Conservation (phyloP, 2,113 vertebrate genomes). For the Tragelaphus strepsiceros region DNA sequence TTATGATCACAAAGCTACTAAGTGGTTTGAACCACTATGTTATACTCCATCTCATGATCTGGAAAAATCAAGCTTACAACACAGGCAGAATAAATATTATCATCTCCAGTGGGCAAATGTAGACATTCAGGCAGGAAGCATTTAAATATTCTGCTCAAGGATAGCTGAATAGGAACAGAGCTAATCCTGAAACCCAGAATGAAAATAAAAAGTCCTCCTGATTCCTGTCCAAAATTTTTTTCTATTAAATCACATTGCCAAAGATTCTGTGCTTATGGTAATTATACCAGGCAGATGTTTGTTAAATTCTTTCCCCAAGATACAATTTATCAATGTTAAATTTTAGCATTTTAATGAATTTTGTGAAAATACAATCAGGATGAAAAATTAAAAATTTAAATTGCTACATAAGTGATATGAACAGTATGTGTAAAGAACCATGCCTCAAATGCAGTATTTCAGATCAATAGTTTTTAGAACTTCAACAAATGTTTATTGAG, state of each 20-base stretch:
- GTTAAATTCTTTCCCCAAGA: background rate
- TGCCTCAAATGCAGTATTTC: background rate
- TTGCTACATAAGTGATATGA: background rate
- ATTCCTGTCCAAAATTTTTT: background rate
- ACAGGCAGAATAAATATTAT: background rate
- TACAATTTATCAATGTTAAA: background rate
- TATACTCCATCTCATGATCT: background rate
- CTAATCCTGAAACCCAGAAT: background rate
- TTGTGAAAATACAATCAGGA: background rate
- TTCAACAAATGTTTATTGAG: background rate
- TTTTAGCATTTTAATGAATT: background rate
- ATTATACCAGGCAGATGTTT: background rate
- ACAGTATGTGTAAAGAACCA: background rate
- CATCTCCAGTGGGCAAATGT: background rate
- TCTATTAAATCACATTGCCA: background rate
- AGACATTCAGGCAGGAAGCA: background rate
- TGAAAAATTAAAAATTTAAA: background rate
- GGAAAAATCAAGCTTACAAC: background rate
- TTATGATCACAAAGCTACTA: background rate
- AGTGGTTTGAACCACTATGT: background rate
- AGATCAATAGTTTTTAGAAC: background rate
- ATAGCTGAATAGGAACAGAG: background rate
- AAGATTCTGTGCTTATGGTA: background rate
- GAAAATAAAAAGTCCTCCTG: background rate
- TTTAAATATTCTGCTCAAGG: background rate